A percentile compares a stretch with the other conserved stretches of the same genome.
Evolutionary conservation across 2,888 invertebrate genomes (phyloP).

Genomic region (Eupelmus urozonus): DNA sequence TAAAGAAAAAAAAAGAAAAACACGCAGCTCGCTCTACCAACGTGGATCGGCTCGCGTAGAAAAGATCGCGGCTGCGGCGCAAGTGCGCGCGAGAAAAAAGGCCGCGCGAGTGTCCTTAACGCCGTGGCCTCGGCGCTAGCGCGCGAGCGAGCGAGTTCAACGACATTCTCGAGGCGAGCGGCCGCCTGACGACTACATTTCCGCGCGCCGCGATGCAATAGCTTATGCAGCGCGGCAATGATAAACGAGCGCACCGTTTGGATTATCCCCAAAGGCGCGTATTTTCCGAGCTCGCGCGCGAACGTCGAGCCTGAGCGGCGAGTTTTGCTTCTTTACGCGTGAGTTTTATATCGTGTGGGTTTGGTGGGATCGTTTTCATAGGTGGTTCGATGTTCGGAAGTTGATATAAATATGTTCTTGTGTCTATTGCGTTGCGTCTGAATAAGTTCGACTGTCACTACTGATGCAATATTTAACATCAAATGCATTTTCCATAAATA

Average conservation of each 20-base stretch:
- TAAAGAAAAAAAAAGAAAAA: background rate
- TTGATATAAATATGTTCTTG: too few relatives aligned
- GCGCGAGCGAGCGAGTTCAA: slow-evolving; percentile 51
- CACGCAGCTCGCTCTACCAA: background rate
- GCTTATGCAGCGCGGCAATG: background rate
- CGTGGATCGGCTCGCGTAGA: slow-evolving; percentile 8
- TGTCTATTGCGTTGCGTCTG: too few relatives aligned
- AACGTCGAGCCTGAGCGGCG: too few relatives aligned
- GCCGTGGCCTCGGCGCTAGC: slow-evolving; percentile 57
- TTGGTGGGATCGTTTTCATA: background rate
- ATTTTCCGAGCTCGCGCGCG: too few relatives aligned
- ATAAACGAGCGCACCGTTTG: slow-evolving; percentile 9
- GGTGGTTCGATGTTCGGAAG: too few relatives aligned
- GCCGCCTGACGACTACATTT: slow-evolving; percentile 44
- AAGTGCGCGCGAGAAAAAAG: slow-evolving; percentile 9
- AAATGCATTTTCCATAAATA: background rate
- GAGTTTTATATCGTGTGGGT: background rate
- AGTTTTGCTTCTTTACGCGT: background rate
- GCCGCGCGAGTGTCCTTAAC: slow-evolving; percentile 54
- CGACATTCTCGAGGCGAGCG: slow-evolving; percentile 52
- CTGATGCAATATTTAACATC: background rate
- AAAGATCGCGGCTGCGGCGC: background rate
- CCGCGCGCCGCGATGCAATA: slow-evolving; percentile 55
- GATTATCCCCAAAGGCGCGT: slow-evolving; percentile 19
- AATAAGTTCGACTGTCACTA: too few relatives aligned